Evolutionary conservation across 2,113 vertebrate species (phyloP), one percentile per base, ranked within the genome.

Genomic region (Murina feae): DNA sequence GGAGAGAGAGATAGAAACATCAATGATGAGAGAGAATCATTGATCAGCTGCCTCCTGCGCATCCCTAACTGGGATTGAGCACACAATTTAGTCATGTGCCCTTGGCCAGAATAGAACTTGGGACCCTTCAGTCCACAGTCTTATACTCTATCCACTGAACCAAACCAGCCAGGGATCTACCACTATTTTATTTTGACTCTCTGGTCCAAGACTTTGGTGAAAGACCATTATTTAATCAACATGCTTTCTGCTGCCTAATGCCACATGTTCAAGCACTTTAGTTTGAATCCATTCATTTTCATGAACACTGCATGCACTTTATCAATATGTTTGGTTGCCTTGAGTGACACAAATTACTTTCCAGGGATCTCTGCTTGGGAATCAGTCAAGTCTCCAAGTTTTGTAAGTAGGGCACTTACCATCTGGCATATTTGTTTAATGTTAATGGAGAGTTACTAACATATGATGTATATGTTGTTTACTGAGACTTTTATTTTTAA

Each of bases 311-410:
- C 42, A 13, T 69, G 89, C 44, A 93, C 87, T 95, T 89, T 79
- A 95, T 96, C 94, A 95, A 75, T 83, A 95, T 84, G n/a, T 74
- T 96, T 95, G 82, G 55, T 74, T 89, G 80, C 65, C 44, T 83
- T 95, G 80, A 91, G 44, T 97, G 96, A 95, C 92, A 89, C 35
- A 94, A 94, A 91, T 94, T 94, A 89, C 86, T 94, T 96, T 80
- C 93, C 51, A 91, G 92, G 87, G 86, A 93, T 96, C 42, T 93
- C 42, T 93, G 65, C 12, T 89, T 86, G 32, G 90, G 86, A 81
- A 96, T 95, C 55, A 86, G n/a, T 93, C 65, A 96, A 84, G 96
- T 96, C 90, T 47, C 92, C 12, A 44, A 51, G 65, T 96, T 95
- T 74, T 94, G 30, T 80, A 96, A 86, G 42, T 79, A 89, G 80